Base-by-base conservation (phyloP, 1,140 invertebrate genomes). In the Eupeodes corollae region DNA sequence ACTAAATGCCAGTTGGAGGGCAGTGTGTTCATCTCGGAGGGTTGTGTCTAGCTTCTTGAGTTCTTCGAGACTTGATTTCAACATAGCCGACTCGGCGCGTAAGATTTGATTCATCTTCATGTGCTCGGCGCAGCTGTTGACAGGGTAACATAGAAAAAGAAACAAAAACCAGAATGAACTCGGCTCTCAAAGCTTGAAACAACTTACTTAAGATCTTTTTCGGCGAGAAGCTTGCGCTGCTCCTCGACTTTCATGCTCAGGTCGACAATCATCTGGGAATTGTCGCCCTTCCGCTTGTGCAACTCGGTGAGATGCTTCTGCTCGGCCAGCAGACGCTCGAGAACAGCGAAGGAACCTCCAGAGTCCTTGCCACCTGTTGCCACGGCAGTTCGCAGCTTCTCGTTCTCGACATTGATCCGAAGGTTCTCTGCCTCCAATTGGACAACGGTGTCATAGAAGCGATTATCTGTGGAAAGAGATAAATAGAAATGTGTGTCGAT, bases 221-320 rank as follows among this genome's bases (percentile, higher is more conserved):
- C 57, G 26, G 76, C 73, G 40, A 91, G 57, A 50, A 81, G 73
- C 63, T 88, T 88, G 54, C 90, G 87, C 59, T 87, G 83, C 54
- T 92, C 88, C 70, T 91, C 86, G 15, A 95, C 69, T 69, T 80
- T 81, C 50, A 82, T 76, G 73, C 90, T 92, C 3, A 97, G 73
- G 68, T 90, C 89, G 40, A 96, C 86, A 48, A 97, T 88, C 72
- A 91, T 83, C 64, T 95, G 91, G 1, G 89, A 79, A 75, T 94
- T 89, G 72, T 96, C 91, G 43, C 91, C 88, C 70, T 88, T 81
- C 46, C 85, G 77, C 57, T 85, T 79, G 63, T 94, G 91, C 26
- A 96, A 65, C 45, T 88, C 88, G 9, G 91, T 92, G 5, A 96
- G 69, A 68, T 97, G 92, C 73, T 96, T 92, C 66, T 94, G 90